Evolutionary conservation across 2,888 invertebrate species (phyloP).

Genomic region (Platycheirus albimanus): DNA sequence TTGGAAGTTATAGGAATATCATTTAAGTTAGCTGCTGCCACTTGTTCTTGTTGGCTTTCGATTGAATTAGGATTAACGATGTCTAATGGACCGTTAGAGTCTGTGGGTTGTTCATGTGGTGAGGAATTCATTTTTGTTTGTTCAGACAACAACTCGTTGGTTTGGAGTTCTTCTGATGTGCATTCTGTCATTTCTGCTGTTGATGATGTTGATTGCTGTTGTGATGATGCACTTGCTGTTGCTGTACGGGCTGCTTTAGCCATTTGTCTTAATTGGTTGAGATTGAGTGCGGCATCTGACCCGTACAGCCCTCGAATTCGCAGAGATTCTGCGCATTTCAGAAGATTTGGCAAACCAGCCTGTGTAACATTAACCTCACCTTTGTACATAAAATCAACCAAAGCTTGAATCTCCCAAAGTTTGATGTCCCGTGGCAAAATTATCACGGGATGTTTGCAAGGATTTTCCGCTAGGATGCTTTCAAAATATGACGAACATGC

Average conservation of each 20-base stretch:
- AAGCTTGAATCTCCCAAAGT: constrained; percentile 92
- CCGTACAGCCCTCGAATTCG: constrained; percentile 88
- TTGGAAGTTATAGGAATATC: constrained; percentile 61
- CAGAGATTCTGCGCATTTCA: constrained; percentile 92
- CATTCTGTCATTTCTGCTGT: constrained; percentile 42
- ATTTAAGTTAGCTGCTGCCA: constrained; percentile 43
- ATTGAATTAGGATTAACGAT: constrained; percentile 45
- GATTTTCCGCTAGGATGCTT: constrained; percentile 90
- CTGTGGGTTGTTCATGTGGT: constrained; percentile 78
- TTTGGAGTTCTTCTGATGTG: constrained; percentile 65
- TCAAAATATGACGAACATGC: constrained; percentile 94
- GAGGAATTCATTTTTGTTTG: constrained; percentile 77
- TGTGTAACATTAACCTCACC: constrained; percentile 94
- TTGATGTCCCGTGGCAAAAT: constrained; percentile 92
- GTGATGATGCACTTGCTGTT: constrained; percentile 47
- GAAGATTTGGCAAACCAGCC: constrained; percentile 90
- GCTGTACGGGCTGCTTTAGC: constrained; percentile 71
- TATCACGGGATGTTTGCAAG: constrained; percentile 92
- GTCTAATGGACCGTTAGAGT: constrained; percentile 63
- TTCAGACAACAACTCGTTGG: constrained; percentile 78
- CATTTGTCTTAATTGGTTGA: constrained; percentile 80
- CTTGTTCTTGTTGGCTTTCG: constrained; percentile 58
- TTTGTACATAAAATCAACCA: constrained; percentile 95
- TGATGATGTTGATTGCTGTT: constrained; percentile 60
- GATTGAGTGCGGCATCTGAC: constrained; percentile 81